A percentile compares a stretch with the other conserved stretches of the same genome.
These are phyloP conservation scores for Poecilobothrus nobilitatus DNA, from an alignment of 2,888 invertebrate genomes.

Conservation along the genomic window DNA sequence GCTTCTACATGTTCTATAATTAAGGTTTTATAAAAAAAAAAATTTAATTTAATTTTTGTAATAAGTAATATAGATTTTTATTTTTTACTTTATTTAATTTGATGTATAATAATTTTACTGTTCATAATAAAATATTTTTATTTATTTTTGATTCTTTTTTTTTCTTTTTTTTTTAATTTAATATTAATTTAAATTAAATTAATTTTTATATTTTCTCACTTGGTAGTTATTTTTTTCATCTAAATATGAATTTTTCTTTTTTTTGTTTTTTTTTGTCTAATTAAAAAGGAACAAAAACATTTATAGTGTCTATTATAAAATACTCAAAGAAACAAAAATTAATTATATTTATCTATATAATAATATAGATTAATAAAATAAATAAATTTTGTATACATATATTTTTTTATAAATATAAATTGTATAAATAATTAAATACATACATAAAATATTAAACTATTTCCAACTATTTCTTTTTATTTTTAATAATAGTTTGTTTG, in stretches of 20 bases:
- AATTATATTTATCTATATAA: neutral
- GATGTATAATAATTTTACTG: neutral
- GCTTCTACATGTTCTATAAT: too few species aligned
- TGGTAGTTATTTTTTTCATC: neutral
- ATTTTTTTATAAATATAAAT: too few species aligned
- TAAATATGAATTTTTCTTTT: too few species aligned
- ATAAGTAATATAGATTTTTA: neutral
- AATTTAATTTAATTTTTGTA: neutral
- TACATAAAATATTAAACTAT: neutral
- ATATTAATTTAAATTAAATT: too few species aligned
- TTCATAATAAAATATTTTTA: neutral
- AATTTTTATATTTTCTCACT: neutral
- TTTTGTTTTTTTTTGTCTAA: neutral
- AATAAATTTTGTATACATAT: too few species aligned
- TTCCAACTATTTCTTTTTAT: neutral
- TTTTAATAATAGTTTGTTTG: neutral
- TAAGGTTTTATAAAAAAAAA: too few species aligned
- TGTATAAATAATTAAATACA: too few species aligned
- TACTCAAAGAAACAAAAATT: neutral
- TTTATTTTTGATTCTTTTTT: too few species aligned
- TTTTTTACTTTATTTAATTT: neutral
- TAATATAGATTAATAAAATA: neutral
- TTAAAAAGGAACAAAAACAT: conserved; percentile 4
- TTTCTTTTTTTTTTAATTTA: too few species aligned
- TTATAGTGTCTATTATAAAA: neutral